Conservation (phyloP, 2,888 invertebrate species). For the Rosalia funebris region DNA sequence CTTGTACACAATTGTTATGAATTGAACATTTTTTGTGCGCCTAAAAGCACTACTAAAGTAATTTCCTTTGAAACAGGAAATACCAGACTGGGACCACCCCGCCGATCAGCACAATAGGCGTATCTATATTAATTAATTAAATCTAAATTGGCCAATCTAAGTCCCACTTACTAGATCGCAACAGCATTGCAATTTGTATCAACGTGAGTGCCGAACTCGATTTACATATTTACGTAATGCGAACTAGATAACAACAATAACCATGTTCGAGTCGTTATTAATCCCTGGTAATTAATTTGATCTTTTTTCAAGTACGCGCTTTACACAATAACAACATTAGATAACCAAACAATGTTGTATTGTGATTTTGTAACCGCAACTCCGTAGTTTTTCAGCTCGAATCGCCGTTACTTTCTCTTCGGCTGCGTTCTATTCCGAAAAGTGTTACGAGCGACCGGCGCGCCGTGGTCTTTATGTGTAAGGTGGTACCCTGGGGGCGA, state of each 20-base stretch:
- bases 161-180: too few species aligned
- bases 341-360: conserved; percentile 9
- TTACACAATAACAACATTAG: conserved; percentile 4
- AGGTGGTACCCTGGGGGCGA: conserved; percentile 3
- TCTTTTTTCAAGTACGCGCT: not conserved
- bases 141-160: too few species aligned
- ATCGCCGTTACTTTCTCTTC: conserved; percentile 20
- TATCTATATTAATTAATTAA: too few species aligned
- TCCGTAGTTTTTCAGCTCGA: conserved; percentile 2
- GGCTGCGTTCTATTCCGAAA: conserved; percentile 11
- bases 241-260: conserved; percentile 6
- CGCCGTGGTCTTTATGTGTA: not conserved
- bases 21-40: too few species aligned
- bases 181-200: not conserved
- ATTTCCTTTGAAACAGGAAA: too few species aligned
- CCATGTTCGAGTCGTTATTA: conserved; percentile 2
- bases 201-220: too few species aligned
- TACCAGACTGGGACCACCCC: too few species aligned
- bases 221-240: conserved; percentile 11
- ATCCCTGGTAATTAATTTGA: conserved; percentile 1
- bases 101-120: too few species aligned
- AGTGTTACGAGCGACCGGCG: not conserved
- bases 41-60: too few species aligned
- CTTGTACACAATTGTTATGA: too few species aligned
- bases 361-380: conserved; percentile 6